Base-by-base conservation (phyloP, 1,140 invertebrate species). In the Sycophaga agraensis region DNA sequence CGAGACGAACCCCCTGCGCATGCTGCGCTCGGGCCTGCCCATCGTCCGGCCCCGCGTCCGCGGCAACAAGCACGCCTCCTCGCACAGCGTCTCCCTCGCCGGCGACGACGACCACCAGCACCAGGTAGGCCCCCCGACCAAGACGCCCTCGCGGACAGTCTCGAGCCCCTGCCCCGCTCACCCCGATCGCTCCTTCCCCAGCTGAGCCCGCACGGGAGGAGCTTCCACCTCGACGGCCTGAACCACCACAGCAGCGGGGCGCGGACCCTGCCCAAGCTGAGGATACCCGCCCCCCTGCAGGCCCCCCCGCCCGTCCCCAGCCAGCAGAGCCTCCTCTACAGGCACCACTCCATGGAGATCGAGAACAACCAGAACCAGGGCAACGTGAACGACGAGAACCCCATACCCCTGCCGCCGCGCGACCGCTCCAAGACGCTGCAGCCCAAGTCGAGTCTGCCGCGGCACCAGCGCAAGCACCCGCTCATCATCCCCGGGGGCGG, bases 391-490 rank as follows among this genome's bases (percentile, higher is more conserved):
- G 84, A 85, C 17, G 81, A 84, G 19, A 91, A 91, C 80, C 87
- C 88, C 1, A 86, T 93, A 63, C 93, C 93, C 1, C 73, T 96
- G 62, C 93, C 93, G 1, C 93, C 93, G 0, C 82, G 91, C 66
- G 91, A 94, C 70, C 83, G 90, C 46, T 88, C 87, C 24, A 89
- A 89, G 69, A 84, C 85, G 7, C 73, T 86, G 12, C 84, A 85
- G 56, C 83, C 84, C 1, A 85, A 84, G 60, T 83, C 82, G 6
- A 83, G 80, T 40, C 85, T 90, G 66, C 88, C 91, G 2, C 79
- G 92, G 28, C 93, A 93, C 75, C 89, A 92, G 54, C 81, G 93
- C 42, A 94, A 93, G 74, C 90, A 95, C 84, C 93, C 93, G 0
- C 76, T 96, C n/a, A 88, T 94, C 37, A 90, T 93, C 66, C 90